Evolutionary conservation across 1,140 invertebrate genomes (phyloP).

Genomic region (Spodoptera litura): DNA sequence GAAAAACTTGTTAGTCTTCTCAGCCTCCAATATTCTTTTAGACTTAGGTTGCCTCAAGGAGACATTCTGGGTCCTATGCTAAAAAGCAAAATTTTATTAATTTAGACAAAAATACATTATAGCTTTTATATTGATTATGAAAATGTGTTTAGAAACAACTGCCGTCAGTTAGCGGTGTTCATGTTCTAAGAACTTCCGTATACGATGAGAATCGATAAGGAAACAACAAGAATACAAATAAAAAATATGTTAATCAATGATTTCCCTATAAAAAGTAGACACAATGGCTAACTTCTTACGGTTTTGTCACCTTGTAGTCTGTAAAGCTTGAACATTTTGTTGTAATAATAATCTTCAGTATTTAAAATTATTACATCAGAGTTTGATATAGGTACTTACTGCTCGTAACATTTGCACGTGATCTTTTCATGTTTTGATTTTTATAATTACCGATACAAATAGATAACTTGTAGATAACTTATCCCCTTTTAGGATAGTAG

Average conservation of each 20-base stretch:
- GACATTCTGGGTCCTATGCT: neutral
- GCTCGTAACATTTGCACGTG: neutral
- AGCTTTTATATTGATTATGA: neutral
- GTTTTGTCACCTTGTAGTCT: neutral
- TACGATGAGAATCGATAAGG: slow-evolving; percentile 30
- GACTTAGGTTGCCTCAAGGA: neutral
- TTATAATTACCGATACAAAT: slow-evolving; percentile 14
- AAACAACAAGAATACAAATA: slow-evolving; percentile 25
- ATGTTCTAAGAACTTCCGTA: slow-evolving; percentile 25
- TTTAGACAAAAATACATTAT: neutral
- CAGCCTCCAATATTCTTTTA: neutral
- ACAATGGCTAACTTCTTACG: neutral
- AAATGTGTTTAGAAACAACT: neutral
- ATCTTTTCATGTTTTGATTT: slow-evolving; percentile 12
- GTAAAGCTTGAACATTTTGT: neutral
- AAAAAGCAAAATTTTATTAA: neutral
- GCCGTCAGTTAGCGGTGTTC: neutral
- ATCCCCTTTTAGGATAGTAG: neutral
- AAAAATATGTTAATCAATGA: slow-evolving; percentile 36
- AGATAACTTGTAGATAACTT: slow-evolving; percentile 20
- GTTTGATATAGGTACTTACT: neutral
- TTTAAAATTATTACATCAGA: neutral
- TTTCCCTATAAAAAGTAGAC: slow-evolving; percentile 18
- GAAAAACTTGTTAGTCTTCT: no score
- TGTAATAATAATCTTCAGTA: neutral